Base-by-base conservation (phyloP, 2,888 invertebrate genomes). In the Steinernema hermaphroditum region DNA sequence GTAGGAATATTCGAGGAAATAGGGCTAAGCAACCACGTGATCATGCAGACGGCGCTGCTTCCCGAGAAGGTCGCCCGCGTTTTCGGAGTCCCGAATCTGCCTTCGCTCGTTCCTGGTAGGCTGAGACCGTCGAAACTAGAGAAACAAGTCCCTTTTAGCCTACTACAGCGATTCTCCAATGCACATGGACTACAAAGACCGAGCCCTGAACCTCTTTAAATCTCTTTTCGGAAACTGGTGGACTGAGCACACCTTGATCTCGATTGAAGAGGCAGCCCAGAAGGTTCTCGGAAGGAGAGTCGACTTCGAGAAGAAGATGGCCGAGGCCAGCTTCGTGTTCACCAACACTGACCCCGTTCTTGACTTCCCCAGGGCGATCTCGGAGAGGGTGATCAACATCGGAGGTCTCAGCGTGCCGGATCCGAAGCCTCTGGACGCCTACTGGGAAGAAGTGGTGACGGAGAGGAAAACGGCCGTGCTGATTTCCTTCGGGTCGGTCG, bases 401-500 rank as follows among this genome's bases (percentile, higher is more conserved):
- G 72, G 68, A 32, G 72, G 72, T 37, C 37, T 37, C 37, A 37
- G 37, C 37, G 37, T 37, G 4, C 37, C 37, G 37, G 37, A 37
- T 4, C 37, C 37, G 37, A 37, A 37, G 37, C 37, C 37, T 37
- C 12, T 37, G 37, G 37, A 37, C 37, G 37, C 37, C 37, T 37
- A 8, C 37, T 37, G 37, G 37, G 37, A 4, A 12, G 37, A 37
- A 12, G 37, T 37, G 37, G 37, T 37, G 6, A 8, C 37, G 12
- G 12, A 12, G 37, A 37, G 37, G 37, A 37, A 37, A 12, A 37
- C 37, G 37, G 12, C 37, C 37, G 75, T 80, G 19, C 72, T 79
- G 14, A 72, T 80, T 0, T 80, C 78, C 8, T 81, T 81, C 69
- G 81, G 81, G 19, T 75, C 77, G 0, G 73, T 80, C 4, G 79